A percentile compares a stretch with the other conserved stretches of the same genome.
These are phyloP conservation scores for Scaptomyza hsui DNA, from an alignment of 1,140 invertebrate species.

Conservation along the genomic window DNA sequence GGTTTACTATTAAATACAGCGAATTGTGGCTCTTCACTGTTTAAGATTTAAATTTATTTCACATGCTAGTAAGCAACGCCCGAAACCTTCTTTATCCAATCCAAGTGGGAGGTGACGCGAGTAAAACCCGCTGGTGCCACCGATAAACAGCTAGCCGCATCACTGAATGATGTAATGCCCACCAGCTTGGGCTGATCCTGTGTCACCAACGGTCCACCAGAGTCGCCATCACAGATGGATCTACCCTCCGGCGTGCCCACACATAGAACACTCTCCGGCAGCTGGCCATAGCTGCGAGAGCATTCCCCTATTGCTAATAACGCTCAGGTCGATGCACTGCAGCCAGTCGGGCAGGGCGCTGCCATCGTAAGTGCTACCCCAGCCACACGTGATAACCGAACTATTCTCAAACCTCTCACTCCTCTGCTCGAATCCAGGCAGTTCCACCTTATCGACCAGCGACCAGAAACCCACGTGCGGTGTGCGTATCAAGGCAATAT, in stretches of 20 bases:
- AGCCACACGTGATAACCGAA: conserved; percentile 32
- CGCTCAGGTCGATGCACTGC: conserved; percentile 33
- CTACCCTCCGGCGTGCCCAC: conserved; percentile 24
- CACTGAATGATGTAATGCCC: conserved; percentile 84
- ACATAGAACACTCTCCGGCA: conserved; percentile 39
- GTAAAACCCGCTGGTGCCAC: conserved; percentile 84
- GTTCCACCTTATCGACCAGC: conserved; percentile 28
- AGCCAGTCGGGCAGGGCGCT: conserved; percentile 34
- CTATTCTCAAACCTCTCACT: background rate
- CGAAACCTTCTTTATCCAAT: conserved; percentile 39
- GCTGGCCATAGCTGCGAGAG: conserved; percentile 21
- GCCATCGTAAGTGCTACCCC: conserved; percentile 43
- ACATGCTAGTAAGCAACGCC: conserved; percentile 30
- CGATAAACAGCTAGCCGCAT: conserved; percentile 73
- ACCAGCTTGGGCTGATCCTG: conserved; percentile 36
- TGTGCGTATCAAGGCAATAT: conserved; percentile 41
- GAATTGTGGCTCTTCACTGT: too few species aligned
- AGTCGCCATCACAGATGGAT: conserved; percentile 47
- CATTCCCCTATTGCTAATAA: conserved; percentile 43
- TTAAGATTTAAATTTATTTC: too few species aligned
- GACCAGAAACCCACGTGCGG: conserved; percentile 37
- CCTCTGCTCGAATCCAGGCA: conserved; percentile 12
- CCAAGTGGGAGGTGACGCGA: conserved; percentile 82
- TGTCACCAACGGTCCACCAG: conserved; percentile 42
- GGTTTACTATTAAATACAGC: too few species aligned